Conservation (phyloP, 2,113 vertebrate genomes). For the Aramus guarauna region DNA sequence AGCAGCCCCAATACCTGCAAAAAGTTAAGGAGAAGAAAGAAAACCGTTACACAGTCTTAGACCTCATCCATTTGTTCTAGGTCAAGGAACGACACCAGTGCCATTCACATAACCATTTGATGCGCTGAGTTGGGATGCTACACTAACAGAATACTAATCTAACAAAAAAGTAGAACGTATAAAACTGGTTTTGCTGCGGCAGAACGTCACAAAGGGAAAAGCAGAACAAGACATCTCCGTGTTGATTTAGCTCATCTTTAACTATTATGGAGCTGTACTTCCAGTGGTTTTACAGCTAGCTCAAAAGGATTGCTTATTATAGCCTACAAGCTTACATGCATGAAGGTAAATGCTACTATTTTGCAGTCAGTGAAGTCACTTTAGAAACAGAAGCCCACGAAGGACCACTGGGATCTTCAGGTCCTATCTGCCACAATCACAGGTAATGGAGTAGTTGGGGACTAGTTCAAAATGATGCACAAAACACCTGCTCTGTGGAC, state of each 20-base stretch:
- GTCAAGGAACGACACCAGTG: background rate
- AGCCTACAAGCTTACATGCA: background rate
- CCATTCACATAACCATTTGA: background rate
- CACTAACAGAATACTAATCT: background rate
- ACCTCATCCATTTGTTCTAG: background rate
- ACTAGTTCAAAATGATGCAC: background rate
- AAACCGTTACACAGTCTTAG: background rate
- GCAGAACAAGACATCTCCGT: fast-evolving
- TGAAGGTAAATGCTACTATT: background rate
- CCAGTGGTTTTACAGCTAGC: background rate
- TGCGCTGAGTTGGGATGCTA: background rate
- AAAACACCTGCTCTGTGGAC: background rate
- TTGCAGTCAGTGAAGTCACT: background rate
- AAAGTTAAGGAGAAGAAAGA: background rate
- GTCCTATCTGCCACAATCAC: background rate
- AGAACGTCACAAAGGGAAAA: background rate
- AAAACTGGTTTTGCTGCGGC: background rate
- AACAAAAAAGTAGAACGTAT: background rate
- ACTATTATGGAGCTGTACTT: background rate
- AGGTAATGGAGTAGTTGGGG: background rate
- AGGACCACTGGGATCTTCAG: background rate
- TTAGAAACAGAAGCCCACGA: background rate
- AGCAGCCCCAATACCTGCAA: slow-evolving; percentile 85
- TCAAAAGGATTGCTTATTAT: background rate
- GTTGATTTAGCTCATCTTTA: background rate